phyloP scores from a whole-genome alignment of 2,888 invertebrate genomes.

The Dryocosmus kuriphilus region DNA sequence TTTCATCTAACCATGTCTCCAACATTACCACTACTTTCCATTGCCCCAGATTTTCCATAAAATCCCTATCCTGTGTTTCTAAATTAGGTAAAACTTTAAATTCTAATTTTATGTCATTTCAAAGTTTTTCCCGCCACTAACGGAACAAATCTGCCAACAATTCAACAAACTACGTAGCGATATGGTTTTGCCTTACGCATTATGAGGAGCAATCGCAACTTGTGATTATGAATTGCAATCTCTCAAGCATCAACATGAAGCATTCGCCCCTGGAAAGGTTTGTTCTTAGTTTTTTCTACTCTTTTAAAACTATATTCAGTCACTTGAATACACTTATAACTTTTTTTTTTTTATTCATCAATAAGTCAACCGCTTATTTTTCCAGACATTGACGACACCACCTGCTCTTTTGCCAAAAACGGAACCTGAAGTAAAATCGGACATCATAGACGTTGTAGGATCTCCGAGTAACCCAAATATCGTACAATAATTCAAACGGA shows the following conservation, averaged over 20 bases:
- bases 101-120: conserved; percentile 62
- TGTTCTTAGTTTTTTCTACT: conserved; percentile 43
- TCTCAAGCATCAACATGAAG: conserved; percentile 95
- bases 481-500: conserved; percentile 61
- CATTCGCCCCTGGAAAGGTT: conserved; percentile 92
- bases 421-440: conserved; percentile 82
- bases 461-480: conserved; percentile 83
- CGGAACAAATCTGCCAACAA: conserved; percentile 94
- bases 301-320: conserved; percentile 26
- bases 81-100: not conserved
- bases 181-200: conserved; percentile 93
- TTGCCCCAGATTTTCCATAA: too few relatives aligned
- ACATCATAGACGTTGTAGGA: conserved; percentile 90
- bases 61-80: too few relatives aligned
- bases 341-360: not conserved
- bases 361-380: conserved; percentile 60
- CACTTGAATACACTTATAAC: not conserved
- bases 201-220: conserved; percentile 92
- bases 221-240: conserved; percentile 98
- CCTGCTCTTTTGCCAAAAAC: conserved; percentile 81
- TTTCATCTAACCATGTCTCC: too few relatives aligned
- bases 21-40: too few relatives aligned
- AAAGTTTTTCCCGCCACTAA: conserved; percentile 97
- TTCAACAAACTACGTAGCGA: conserved; percentile 98
- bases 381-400: conserved; percentile 86